Evolutionary conservation across 2,113 vertebrate species (phyloP), one percentile per base, ranked within the genome.

Genomic region (Eurystomus gularis): DNA sequence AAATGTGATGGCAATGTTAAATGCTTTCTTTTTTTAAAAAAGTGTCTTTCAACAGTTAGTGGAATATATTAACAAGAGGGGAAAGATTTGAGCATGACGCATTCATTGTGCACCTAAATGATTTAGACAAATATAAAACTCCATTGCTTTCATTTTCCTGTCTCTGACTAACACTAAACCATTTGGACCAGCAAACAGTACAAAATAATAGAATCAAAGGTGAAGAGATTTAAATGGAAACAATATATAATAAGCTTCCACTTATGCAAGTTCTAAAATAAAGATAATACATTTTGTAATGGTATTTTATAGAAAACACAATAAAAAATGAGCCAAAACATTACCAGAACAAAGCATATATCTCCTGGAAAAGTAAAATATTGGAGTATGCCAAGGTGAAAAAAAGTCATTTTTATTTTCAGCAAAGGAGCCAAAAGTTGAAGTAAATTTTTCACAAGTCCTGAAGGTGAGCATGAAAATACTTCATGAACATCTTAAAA

Each of bases 401-500:
- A 70, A 71, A 46, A 86, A 40, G 7, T 23, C 5, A 37, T 51
- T 80, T 89, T 90, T 82, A 23, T 28, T 94, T 93, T 82, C 37
- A 75, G 21, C 19, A 82, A 75, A 68, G 40, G 23, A 88, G 29
- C 44, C 64, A 76, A 82, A 93, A 84, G 40, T 51, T 86, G 25
- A 75, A 70, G 23, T 33, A 66, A 62, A 33, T 33, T 86, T 91
- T 90, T 90, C 54, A 92, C 3, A 23, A 70, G 24, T 11, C 33
- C 64, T 86, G 55, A 70, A 88, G 40, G 31, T 92, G 75, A 72
- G 71, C 72, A 82, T 61, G 31, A 73, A 92, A 95, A 90, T 88
- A 83, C 44, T 88, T 92, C 54, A 73, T 86, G 57, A 95, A 64
- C 57, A 72, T 70, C 62, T 86, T 76, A 69, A 92, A 82, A 92